Base-by-base conservation (phyloP, 2,888 invertebrate species). In the Heliconius charithonia region DNA sequence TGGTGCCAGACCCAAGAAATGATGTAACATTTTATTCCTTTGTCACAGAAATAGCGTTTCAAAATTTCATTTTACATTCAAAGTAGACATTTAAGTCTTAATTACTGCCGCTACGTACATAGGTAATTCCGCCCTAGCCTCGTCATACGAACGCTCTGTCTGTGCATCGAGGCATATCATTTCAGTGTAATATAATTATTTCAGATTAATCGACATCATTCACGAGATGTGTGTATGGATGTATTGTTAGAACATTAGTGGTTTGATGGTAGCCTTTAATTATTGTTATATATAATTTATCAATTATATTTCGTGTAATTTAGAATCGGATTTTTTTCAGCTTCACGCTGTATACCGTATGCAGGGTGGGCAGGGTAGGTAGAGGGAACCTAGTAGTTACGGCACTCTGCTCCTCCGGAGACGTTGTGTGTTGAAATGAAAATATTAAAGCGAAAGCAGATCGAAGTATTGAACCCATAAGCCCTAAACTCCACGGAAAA, bases 121-220 rank as follows among this genome's bases (percentile, higher is more conserved):
- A 27, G 63, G 65, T 77, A 77, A 77, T 77, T 67, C 65, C 75
- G 66, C 71, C 74, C 69, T 76, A 74, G 73, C 59, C 76, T 66
- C 70, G 73, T 75, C 80, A 76, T 78, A 78, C 76, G 79, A 66
- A 51, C 75, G 71, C 78, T 77, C 72, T 75, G 74, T 79, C 71
- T 76, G 79, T 78, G 75, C 81, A 65, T 75, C 79, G 75, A 77
- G 75, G 75, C 75, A 77, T 81, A 79, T 78, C 71, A 81, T 51
- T 82, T 78, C 77, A 72, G 25, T 75, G 67, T 69, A 73, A 75
- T 72, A 76, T 76, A 79, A 79, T 79, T 79, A 77, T 81, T 79
- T 76, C 75, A 76, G 70, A 78, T 79, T 80, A 79, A 80, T 80
- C 76, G 73, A 56, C 73, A 74, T 67, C 51, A 80, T 62, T 62